These are phyloP conservation scores for Zophobas atratus DNA, from an alignment of 1,140 invertebrate species.

Conservation along the genomic window DNA sequence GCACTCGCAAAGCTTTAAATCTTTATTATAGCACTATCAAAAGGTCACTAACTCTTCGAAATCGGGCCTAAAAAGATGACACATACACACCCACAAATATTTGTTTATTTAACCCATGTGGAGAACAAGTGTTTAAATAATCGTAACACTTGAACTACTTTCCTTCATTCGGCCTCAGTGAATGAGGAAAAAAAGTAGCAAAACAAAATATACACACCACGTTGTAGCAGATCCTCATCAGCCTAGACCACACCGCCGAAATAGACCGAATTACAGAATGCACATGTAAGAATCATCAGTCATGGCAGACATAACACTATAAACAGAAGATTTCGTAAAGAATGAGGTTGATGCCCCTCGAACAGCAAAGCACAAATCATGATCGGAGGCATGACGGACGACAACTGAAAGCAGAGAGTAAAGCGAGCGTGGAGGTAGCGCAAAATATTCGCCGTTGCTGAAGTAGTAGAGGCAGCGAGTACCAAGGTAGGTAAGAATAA, in stretches of 20 bases:
- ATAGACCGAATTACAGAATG: slow-evolving; percentile 7
- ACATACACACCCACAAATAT: slow-evolving; percentile 23
- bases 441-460: slow-evolving; percentile 11
- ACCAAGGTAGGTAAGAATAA: background rate
- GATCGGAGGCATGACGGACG: slow-evolving; percentile 34
- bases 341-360: slow-evolving; percentile 35
- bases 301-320: slow-evolving; percentile 40
- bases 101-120: slow-evolving; percentile 24
- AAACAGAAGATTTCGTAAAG: slow-evolving; percentile 39
- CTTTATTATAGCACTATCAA: background rate
- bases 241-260: slow-evolving; percentile 6
- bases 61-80: background rate
- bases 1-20: too few species aligned
- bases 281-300: slow-evolving; percentile 40
- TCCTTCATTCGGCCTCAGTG: background rate
- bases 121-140: background rate
- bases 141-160: slow-evolving; percentile 2
- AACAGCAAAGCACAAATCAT: slow-evolving; percentile 30
- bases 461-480: slow-evolving; percentile 17
- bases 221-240: slow-evolving; percentile 34
- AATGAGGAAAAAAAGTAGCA: background rate
- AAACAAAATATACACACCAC: slow-evolving; percentile 30
- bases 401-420: slow-evolving; percentile 33
- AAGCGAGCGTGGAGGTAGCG: slow-evolving; percentile 25
- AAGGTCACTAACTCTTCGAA: slow-evolving; percentile 38